Evolutionary conservation across 2,888 invertebrate genomes (phyloP).

Genomic region (Taphrorychus bicolor): DNA sequence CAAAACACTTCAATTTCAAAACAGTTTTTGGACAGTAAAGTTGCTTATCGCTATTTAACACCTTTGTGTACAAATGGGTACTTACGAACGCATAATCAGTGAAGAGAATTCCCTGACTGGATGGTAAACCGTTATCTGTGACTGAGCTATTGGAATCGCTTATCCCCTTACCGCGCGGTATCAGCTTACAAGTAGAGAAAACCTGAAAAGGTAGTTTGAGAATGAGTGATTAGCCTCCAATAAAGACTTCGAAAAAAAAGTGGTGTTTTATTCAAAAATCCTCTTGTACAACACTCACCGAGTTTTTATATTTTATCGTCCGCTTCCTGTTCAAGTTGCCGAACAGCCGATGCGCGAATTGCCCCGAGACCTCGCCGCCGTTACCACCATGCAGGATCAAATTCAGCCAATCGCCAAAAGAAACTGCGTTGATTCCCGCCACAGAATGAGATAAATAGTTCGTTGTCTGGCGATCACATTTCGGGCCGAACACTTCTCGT

Average conservation of each 20-base stretch:
- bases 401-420: conserved; percentile 63
- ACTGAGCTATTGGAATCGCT: conserved; percentile 55
- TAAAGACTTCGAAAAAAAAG: conserved; percentile 3
- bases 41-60: too few relatives aligned
- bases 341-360: conserved; percentile 60
- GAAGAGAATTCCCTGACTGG: too few relatives aligned
- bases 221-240: too few relatives aligned
- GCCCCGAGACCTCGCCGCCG: conserved; percentile 62
- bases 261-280: background rate
- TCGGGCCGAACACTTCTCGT: conserved; percentile 44
- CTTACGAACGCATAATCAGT: too few relatives aligned
- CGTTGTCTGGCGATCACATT: background rate
- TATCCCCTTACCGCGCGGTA: too few relatives aligned
- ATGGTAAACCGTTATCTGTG: too few relatives aligned
- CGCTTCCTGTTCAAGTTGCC: conserved; percentile 53
- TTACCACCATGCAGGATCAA: conserved; percentile 61
- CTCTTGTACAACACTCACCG: conserved; percentile 45
- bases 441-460: conserved; percentile 47
- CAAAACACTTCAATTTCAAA: too few relatives aligned
- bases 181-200: conserved; percentile 46
- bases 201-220: conserved; percentile 51
- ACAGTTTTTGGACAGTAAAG: too few relatives aligned
- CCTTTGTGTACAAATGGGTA: too few relatives aligned
- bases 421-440: conserved; percentile 56
- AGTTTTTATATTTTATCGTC: conserved; percentile 49